phyloP scores from a whole-genome alignment of 2,113 vertebrate species.

The Paralichthys olivaceus region DNA sequence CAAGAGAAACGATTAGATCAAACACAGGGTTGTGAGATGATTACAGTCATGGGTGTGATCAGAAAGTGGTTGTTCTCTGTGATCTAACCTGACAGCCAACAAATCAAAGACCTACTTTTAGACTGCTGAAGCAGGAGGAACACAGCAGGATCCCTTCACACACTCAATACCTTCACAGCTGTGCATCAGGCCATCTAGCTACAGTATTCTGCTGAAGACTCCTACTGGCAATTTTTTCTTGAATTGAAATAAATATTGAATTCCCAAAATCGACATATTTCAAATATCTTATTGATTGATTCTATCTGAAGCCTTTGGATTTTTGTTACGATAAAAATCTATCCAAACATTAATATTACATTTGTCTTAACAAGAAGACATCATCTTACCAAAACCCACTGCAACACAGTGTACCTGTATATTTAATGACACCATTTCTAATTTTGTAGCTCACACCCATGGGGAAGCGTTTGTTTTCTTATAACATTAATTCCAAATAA shows the following conservation, averaged over 20 bases:
- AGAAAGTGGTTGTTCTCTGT: neutral
- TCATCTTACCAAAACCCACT: no score
- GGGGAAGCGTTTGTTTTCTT: neutral
- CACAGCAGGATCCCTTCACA: neutral
- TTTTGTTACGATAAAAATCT: no score
- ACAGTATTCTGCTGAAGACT: neutral
- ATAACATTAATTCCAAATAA: neutral
- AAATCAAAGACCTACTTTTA: neutral
- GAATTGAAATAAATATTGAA: no score
- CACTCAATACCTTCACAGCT: neutral
- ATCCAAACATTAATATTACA: no score
- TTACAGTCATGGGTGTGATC: neutral
- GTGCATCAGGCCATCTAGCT: neutral
- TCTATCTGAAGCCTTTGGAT: no score
- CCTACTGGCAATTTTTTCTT: no score
- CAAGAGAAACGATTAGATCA: neutral
- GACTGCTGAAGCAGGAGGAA: neutral
- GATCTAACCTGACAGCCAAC: slow-evolving; percentile 1
- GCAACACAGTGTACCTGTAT: neutral
- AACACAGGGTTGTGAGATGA: neutral
- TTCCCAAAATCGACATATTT: no score
- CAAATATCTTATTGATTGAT: no score
- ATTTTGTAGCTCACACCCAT: neutral
- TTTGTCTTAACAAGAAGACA: no score
- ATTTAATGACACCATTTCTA: neutral